Evolutionary conservation across 2,113 vertebrate genomes (phyloP).

Genomic region (Pionites leucogaster): DNA sequence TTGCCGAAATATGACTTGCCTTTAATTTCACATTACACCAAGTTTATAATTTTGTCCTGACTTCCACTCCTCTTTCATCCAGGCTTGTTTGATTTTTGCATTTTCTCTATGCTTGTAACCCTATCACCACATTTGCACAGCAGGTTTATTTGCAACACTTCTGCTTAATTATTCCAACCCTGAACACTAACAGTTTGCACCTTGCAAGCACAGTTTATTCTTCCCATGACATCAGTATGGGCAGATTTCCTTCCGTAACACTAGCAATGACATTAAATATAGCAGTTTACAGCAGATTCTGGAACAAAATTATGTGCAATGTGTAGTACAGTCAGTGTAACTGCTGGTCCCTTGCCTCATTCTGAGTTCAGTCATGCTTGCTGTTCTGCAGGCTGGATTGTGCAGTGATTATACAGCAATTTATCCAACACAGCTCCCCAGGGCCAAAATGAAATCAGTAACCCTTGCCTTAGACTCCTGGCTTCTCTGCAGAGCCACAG

Average conservation of each 20-base stretch:
- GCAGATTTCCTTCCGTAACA: background rate
- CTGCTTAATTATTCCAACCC: background rate
- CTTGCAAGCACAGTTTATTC: background rate
- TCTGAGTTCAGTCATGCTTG: background rate
- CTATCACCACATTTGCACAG: background rate
- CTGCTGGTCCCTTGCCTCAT: background rate
- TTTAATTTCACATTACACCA: background rate
- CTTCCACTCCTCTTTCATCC: background rate
- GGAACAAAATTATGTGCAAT: background rate
- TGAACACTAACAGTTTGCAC: background rate
- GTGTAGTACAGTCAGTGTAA: background rate
- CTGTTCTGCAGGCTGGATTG: background rate
- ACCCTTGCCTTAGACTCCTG: constrained; percentile 33
- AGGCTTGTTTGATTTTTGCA: background rate
- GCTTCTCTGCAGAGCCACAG: constrained; percentile 26
- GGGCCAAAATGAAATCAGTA: constrained; percentile 35
- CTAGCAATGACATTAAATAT: background rate
- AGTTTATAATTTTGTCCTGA: background rate
- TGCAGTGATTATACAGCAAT: constrained; percentile 23
- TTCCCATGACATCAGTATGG: background rate
- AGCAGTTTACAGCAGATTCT: background rate
- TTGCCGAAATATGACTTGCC: background rate
- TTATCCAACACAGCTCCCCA: constrained; percentile 15
- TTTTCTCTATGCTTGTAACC: background rate
- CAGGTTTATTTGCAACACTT: background rate